Evolutionary conservation across 2,113 vertebrate species (phyloP), one percentile per base, ranked within the genome.

Genomic region (Eulemur macaco): DNA sequence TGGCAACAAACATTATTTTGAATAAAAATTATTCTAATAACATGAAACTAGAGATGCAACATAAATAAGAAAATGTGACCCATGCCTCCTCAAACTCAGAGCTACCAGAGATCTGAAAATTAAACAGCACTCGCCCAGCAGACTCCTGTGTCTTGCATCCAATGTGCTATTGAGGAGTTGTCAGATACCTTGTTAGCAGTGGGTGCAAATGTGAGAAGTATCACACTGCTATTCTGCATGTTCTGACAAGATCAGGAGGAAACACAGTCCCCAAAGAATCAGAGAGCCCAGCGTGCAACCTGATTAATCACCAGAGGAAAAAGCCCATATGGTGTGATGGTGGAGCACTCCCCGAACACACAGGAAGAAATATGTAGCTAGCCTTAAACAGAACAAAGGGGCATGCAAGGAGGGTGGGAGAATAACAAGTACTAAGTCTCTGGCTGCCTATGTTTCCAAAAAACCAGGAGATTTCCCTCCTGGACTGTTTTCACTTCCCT

Each of bases 251-350:
- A 97, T 95, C 98, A 97, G 37, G 93, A 98, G 98, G 97, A 98
- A 98, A 98, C 94, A 93, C 92, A 92, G 94, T 98, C 98, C 98
- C 98, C 85, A 60, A 94, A 98, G 98, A 98, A 84, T 97, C 95
- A 47, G 96, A 77, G 80, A 97, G 89, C 98, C 98, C 98, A 98
- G 98, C 96, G 81, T 87, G 96, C 96, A 97, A 97, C 96, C 98
- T 98, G 97, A 98, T 98, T 98, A 98, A 98, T 98, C 98, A 96
- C 96, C 94, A 83, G 97, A 97, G 98, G 96, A 98, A 95, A 94
- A 94, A 87, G 96, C 92, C 96, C 98, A 98, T 94, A 97, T 97
- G 97, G 98, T 76, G 74, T 94, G 97, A 82, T 39, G 96, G 94
- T 42, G 71, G 82, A 66, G 10, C 23, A 89, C 90, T 88, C 96